Percentiles rank a stretch among this genome's conserved stretches.
Evolutionary conservation across 2,113 vertebrate genomes (phyloP).

Genomic region (Garra rufa): DNA sequence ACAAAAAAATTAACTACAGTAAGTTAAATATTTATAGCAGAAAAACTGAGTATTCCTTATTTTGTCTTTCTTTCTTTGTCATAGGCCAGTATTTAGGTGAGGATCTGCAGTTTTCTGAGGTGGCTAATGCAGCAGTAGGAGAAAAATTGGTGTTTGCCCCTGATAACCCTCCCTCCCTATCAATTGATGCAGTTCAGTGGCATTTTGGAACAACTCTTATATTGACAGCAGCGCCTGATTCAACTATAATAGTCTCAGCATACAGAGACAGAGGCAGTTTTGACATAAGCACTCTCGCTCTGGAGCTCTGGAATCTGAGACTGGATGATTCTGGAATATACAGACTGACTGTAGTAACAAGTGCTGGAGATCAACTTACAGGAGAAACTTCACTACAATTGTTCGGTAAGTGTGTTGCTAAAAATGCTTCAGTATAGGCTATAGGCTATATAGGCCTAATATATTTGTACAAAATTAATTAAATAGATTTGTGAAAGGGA

Average conservation of each 20-base stretch:
- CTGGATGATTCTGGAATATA: constrained; percentile 58
- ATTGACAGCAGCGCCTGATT: constrained; percentile 20
- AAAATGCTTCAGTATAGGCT: too few species aligned
- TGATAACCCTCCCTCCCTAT: not conserved
- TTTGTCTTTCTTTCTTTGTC: too few species aligned
- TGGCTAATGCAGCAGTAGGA: not conserved
- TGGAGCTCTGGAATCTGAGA: constrained; percentile 61
- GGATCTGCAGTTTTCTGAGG: not conserved
- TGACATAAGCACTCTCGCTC: constrained; percentile 48
- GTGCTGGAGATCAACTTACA: accelerated
- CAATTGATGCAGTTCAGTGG: not conserved
- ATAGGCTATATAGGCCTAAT: too few species aligned
- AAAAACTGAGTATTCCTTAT: too few species aligned
- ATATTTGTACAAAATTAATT: too few species aligned
- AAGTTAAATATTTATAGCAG: too few species aligned
- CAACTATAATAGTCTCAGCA: not conserved
- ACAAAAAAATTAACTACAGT: too few species aligned
- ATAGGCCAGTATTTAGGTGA: constrained; percentile 11
- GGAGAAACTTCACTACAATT: not conserved
- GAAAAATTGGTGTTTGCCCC: constrained; percentile 6
- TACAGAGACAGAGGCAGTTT: constrained; percentile 1
- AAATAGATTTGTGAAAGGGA: too few species aligned
- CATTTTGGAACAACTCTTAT: accelerated
- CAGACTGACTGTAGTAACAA: accelerated
- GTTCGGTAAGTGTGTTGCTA: too few species aligned